Evolutionary conservation across 2,797 vertebrate genomes (phyloP).

Genomic region (Cossypha niveicapilla): DNA sequence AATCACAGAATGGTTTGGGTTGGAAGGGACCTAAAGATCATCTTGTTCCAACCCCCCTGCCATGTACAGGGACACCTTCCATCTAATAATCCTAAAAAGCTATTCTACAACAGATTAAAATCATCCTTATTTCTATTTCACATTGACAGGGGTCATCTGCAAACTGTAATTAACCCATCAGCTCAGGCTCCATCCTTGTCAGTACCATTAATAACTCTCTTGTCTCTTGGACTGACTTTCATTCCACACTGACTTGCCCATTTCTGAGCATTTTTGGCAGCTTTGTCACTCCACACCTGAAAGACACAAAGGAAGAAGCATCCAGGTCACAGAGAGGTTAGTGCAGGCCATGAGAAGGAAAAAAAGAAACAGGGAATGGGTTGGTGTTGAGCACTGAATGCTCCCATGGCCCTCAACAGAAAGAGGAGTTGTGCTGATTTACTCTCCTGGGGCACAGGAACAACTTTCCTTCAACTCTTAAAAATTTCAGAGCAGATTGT

Average conservation of each 20-base stretch:
- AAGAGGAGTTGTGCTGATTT: background rate
- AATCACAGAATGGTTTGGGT: background rate
- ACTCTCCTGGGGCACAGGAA: background rate
- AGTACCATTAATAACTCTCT: slow-evolving; percentile 15
- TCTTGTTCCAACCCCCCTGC: background rate
- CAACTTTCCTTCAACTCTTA: background rate
- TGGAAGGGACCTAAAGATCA: background rate
- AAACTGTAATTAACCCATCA: background rate
- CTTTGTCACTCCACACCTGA: slow-evolving; percentile 41
- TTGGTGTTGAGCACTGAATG: accelerated
- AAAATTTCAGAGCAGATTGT: background rate
- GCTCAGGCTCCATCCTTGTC: background rate
- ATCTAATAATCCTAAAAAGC: background rate
- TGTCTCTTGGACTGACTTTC: background rate
- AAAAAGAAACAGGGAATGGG: background rate
- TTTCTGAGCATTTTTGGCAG: slow-evolving; percentile 27
- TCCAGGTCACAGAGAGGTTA: background rate
- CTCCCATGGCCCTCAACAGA: accelerated
- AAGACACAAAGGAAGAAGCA: background rate
- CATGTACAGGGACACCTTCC: background rate
- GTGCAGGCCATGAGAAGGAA: background rate
- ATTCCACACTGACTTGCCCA: slow-evolving; percentile 19
- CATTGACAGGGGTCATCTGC: background rate
- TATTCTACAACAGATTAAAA: background rate
- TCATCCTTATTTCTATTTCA: background rate